Evolutionary conservation across 2,888 invertebrate species (phyloP), one percentile per base, ranked within the genome.

Genomic region (Plagodis pulveraria): DNA sequence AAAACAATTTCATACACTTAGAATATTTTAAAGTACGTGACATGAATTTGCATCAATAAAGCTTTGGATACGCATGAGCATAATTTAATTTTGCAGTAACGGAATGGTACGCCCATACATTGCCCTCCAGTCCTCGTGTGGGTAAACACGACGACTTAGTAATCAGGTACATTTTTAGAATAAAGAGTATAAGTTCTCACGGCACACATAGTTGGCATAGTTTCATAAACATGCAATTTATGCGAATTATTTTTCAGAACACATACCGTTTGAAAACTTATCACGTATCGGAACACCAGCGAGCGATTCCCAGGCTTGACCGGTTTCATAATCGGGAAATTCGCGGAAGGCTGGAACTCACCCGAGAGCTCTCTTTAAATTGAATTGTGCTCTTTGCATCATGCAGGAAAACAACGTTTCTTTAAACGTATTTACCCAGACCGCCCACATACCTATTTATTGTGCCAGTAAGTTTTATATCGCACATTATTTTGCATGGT

Each of bases 291-390:
- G 68, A 65, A 67, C 68, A 73, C 74, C 68, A 72, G 65, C 65
- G 70, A 67, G 63, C 72, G 67, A 77, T 82, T 81, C 77, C 68
- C 79, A 79, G 70, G 76, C 77, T 77, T 81, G 77, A 78, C 83
- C 80, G 83, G 83, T 87, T 86, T 77, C 74, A 72, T 81, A 80
- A 83, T 81, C 80, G 78, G 84, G 76, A 87, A 85, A 83, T 89
- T 88, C 89, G 84, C 78, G 83, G 89, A 90, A 89, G 86, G 81
- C 66, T 73, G 71, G 69, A 55, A 65, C 65, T 65, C 69, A 70
- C 65, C 66, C 58, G 60, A 64, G 60, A 63, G 47, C 55, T 63
- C 59, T 58, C 54, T 56, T 63, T 52, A 58, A 66, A 65, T 67
- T 54, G 54, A 66, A 61, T 56, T 57, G 43, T 46, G 58, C 41